These are phyloP conservation scores for Graptemys geographica DNA, from an alignment of 2,797 vertebrate genomes.

Conservation along the genomic window DNA sequence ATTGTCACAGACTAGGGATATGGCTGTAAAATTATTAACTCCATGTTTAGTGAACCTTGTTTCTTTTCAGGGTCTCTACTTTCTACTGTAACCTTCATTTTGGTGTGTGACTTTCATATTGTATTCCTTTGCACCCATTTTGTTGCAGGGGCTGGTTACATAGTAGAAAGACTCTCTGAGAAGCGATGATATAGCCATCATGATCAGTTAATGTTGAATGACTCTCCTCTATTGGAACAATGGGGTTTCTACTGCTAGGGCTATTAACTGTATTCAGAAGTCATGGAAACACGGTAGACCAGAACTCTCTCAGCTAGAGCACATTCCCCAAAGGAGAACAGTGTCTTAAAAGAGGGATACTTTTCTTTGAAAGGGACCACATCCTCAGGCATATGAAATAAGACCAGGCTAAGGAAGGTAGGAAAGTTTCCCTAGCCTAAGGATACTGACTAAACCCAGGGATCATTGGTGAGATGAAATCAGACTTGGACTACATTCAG, in stretches of 20 bases:
- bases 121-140: background rate
- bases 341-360: background rate
- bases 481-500: background rate
- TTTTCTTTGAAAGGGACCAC: background rate
- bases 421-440: background rate
- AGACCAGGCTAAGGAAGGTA: background rate
- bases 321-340: background rate
- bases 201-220: background rate
- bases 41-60: conserved; percentile 27
- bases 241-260: background rate
- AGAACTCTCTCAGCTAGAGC: background rate
- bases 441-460: background rate
- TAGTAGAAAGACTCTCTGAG: background rate
- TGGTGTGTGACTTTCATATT: background rate
- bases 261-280: background rate
- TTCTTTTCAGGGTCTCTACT: conserved; percentile 48
- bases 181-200: background rate
- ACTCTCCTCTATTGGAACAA: background rate
- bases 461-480: background rate
- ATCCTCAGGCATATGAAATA: background rate
- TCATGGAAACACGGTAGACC: background rate
- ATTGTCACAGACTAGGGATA: conserved; percentile 68
- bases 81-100: background rate
- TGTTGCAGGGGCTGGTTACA: background rate
- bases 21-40: conserved; percentile 66